Base-by-base conservation (phyloP, 2,888 invertebrate genomes). In the Sycophila texana region DNA sequence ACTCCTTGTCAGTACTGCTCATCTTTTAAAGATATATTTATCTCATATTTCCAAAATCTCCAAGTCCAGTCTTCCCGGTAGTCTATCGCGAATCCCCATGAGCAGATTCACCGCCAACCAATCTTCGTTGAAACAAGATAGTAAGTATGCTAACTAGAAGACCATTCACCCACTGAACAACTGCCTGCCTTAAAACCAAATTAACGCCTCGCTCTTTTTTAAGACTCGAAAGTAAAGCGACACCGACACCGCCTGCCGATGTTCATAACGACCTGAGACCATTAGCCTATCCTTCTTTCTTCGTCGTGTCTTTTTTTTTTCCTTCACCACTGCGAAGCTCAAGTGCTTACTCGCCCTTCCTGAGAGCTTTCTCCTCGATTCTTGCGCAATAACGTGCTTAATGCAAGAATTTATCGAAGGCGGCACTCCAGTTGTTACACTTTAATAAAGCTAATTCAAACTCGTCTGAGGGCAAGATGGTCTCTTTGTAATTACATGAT, bases 131-230 rank as follows among this genome's bases (percentile, higher is more conserved):
- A 84, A 83, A 72, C 83, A 83, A 85, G 88, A 87, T 89, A 88
- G 88, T 89, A 89, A 90, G 89, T 89, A 89, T 89, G 89, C 89
- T 89, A 89, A 90, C 89, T 88, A 89, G 89, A 86, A 86, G 84
- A 85, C 26, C 83, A 85, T 77, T 84, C 82, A 81, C 81, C 80
- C 66, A 61, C 79, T 67, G 74, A 77, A 58, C 77, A 81, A 81
- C 81, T 80, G 83, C 81, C 82, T 39, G 39, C 39, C 83, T 20
- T 81, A 82, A 82, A 87, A 86, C 83, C 84, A 85, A 89, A 89
- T 89, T 88, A 89, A 87, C 88, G 86, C 85, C 83, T 85, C 84
- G 85, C 85, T 83, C 85, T 84, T 51, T 65, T 22, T 53, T 20
- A 18, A 20, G 18, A 22, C 26, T 60, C n/a, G n/a, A 63, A 74